Base-by-base conservation (phyloP, 2,797 vertebrate species). In the Gallinago nigripennis region DNA sequence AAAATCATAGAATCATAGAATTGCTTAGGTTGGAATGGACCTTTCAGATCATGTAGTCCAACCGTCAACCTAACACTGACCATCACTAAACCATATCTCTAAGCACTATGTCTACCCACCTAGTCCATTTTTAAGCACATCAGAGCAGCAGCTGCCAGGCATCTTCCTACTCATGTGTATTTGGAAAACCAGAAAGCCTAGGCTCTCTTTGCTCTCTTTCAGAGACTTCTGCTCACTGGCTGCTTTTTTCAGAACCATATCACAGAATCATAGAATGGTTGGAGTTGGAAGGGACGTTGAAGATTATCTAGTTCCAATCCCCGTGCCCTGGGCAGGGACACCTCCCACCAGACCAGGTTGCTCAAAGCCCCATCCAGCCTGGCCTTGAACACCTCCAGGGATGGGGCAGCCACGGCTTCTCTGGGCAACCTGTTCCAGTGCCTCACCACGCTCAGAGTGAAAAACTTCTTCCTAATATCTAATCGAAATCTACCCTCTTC, bases 91-190 rank as follows among this genome's bases (percentile, higher is more conserved):
- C 28, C 28, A 30, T 53, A 30, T 53, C 16, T 53, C 51, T 53
- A 53, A 53, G 51, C 51, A 30, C 51, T 51, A 51, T 28, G 50
- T 51, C 25, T 27, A 51, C 50, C 50, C 50, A 51, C 25, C 9
- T 17, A 37, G 61, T 16, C 43, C 24, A 3, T 33, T 77, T 77
- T n/a, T 1, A 41, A 48, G 15, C 1, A 2, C 1, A 11, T 5
- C 63, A 53, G 41, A 69, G 51, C 35, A 60, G 39, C 64, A 39
- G 25, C 41, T 45, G 78, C 48, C 46, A 16, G 37, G 64, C 25
- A 6, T 10, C 69, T 45, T 65, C 75, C n/a, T 37, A n/a, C 9
- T 19, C 9, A 1, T 0, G 2, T 9, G 16, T n/a, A 7, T 0
- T 2, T 15, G 43, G 31, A 46, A 56, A 46, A 12, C 8, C 61